Evolutionary conservation across 2,888 invertebrate genomes (phyloP).

Genomic region (Mythimna vitellina): DNA sequence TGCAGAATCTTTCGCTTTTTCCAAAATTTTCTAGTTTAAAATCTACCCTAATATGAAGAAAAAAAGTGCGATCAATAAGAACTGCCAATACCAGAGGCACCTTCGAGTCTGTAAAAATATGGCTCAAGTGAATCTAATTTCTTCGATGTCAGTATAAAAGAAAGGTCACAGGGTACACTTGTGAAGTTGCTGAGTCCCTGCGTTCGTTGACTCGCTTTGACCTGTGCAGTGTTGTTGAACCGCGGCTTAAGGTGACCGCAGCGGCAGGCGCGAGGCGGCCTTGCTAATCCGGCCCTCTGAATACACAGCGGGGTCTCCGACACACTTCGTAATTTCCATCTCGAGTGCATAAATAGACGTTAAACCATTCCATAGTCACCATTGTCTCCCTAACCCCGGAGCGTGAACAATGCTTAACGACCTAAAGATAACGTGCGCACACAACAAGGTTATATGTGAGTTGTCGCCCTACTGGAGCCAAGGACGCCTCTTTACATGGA

Average conservation of each 20-base stretch:
- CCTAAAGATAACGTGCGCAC: conserved; percentile 34
- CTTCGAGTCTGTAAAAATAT: conserved; percentile 20
- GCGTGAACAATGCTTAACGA: conserved; percentile 52
- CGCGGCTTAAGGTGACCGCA: conserved; percentile 65
- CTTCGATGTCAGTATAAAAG: conserved; percentile 30
- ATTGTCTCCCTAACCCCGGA: conserved; percentile 42
- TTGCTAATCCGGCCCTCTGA: conserved; percentile 6
- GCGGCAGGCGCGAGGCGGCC: conserved; percentile 18
- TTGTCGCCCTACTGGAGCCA: conserved; percentile 24
- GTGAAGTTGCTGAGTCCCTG: conserved; percentile 44
- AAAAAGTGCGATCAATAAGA: conserved; percentile 20
- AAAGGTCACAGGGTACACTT: conserved; percentile 44
- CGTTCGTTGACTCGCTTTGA: conserved; percentile 65
- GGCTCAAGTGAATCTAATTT: conserved; percentile 5
- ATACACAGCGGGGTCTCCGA: conserved; percentile 3
- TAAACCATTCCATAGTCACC: conserved; percentile 31
- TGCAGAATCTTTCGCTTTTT: too few species aligned
- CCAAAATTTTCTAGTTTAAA: background rate
- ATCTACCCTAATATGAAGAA: background rate
- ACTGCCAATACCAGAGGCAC: conserved; percentile 23
- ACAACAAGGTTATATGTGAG: conserved; percentile 36
- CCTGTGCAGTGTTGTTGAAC: conserved; percentile 63
- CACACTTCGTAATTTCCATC: conserved; percentile 35
- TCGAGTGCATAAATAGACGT: conserved; percentile 20
- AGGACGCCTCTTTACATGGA: conserved; percentile 29